Evolutionary conservation across 2,888 invertebrate genomes (phyloP).

Genomic region (Anthrax anthrax): DNA sequence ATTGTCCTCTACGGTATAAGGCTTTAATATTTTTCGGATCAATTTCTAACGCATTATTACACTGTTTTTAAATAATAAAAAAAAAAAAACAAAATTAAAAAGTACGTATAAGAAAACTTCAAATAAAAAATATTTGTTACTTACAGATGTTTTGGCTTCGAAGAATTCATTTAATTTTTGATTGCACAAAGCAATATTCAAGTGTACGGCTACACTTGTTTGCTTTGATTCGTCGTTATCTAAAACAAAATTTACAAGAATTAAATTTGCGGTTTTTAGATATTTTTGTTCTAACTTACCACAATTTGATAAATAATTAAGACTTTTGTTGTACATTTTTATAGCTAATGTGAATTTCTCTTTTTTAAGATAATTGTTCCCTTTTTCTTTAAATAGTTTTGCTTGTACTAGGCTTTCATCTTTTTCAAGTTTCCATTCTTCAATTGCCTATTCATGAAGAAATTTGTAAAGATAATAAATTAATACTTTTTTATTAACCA

Average conservation of each 20-base stretch:
- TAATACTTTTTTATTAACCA: slow-evolving; percentile 8
- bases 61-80: slow-evolving; percentile 15
- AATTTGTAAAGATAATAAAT: too few relatives aligned
- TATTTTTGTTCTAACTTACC: slow-evolving; percentile 11
- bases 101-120: too few relatives aligned
- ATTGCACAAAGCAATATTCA: slow-evolving; percentile 72
- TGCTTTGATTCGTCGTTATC: slow-evolving; percentile 36
- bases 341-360: slow-evolving; percentile 63
- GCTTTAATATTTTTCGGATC: slow-evolving; percentile 76
- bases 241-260: slow-evolving; percentile 20
- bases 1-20: slow-evolving; percentile 75
- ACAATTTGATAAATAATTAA: slow-evolving; percentile 19
- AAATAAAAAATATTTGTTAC: slow-evolving; percentile 2
- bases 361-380: slow-evolving; percentile 75
- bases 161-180: slow-evolving; percentile 50
- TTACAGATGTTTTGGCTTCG: slow-evolving; percentile 53
- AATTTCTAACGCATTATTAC: slow-evolving; percentile 60
- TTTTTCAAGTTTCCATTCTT: slow-evolving; percentile 67
- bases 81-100: too few relatives aligned
- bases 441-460: slow-evolving; percentile 48
- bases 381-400: slow-evolving; percentile 74
- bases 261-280: not conserved
- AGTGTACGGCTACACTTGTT: slow-evolving; percentile 51
- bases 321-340: slow-evolving; percentile 73
- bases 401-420: slow-evolving; percentile 69